Evolutionary conservation across 2,113 vertebrate species (phyloP), one percentile per base, ranked within the genome.

Genomic region (Cynoglossus semilaevis): DNA sequence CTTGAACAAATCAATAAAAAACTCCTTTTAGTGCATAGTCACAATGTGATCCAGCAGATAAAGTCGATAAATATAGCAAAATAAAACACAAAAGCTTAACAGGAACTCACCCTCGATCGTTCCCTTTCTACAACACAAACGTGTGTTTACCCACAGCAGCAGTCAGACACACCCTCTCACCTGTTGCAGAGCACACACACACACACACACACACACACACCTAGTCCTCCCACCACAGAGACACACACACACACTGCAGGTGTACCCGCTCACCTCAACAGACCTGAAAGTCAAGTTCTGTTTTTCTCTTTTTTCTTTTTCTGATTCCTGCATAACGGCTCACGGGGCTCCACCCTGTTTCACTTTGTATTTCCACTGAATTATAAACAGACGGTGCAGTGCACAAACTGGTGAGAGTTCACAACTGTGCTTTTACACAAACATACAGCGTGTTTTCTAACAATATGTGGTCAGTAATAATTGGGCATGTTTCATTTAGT

Each of bases 221-320:
- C 8, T 47, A 38, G 68, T 48, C 57, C 70, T 67, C 51, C 64
- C 37, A 51, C 2, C 18, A 59, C 63, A 69, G 71, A 60, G 71
- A 60, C 72, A 75, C 53, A 45, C 42, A 54, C 48, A 55, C 38
- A 17, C 77, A 76, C 52, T 22, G 50, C 63, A 59, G 79, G 78
- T 74, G 67, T 9, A 47, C 12, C 49, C 8, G 48, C 70, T 79
- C 74, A 86, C 77, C 85, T 86, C 76, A 76, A 76, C 70, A 65
- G 77, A 88, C 84, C 80, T 79, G 87, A 82, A 81, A 88, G 67
- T 60, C 86, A 0, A 58, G 88, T 84, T 85, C 56, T 3, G 3
- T 29, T 29, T 29, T 29, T 29, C 6, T 29, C 22, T 29, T 29
- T 29, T 29, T 4, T 29, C 22, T 29, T 29, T n/a, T 29, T 29